Base-by-base conservation (phyloP, 92 coral and sea anemone genomes). In the Metridium senile region DNA sequence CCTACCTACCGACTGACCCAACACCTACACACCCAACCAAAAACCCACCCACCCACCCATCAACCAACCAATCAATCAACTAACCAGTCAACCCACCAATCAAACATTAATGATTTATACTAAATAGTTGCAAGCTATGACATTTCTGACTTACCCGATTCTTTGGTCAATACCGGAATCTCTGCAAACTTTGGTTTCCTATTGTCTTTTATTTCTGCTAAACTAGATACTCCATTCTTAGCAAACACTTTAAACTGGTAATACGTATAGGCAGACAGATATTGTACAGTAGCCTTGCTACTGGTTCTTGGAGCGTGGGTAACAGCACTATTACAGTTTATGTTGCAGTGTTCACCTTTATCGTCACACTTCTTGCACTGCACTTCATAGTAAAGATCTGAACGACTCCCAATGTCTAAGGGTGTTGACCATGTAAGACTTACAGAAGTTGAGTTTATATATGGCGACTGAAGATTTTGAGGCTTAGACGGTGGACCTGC, bases 401-500 rank as follows among this genome's bases (percentile, higher is more conserved):
- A 53, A 13, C 81, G 70, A 31, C 84, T 79, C 9, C 85, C 85
- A 29, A 52, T 49, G 30, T 33, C 75, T 27, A 19, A 53, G 1
- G 94, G 81, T 4, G 19, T 70, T 4, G 58, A 46, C 94, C 94
- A 89, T 33, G 52, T 16, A 22, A 89, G 51, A 1, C 23, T 39
- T 67, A 86, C 82, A 34, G 69, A 27, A 23, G 90, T 82, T 56
- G 75, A 77, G 22, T 78, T 83, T 2, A 39, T 11, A 66, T 33
- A 58, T 0, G 71, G 29, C 27, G 29, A 73, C 17, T 1, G 3
- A 1, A 31, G 69, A 33, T 19, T 79, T 34, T 68, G 71, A 30
- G 94, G 94, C 1, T 29, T 70, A 11, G 94, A 68, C 7, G 94
- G 94, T 18, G 69, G 78, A 25, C 83, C 94, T 89, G 59, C 11